Base-by-base conservation (phyloP, 1,140 invertebrate genomes). In the Pseudomyrmex pallidus region DNA sequence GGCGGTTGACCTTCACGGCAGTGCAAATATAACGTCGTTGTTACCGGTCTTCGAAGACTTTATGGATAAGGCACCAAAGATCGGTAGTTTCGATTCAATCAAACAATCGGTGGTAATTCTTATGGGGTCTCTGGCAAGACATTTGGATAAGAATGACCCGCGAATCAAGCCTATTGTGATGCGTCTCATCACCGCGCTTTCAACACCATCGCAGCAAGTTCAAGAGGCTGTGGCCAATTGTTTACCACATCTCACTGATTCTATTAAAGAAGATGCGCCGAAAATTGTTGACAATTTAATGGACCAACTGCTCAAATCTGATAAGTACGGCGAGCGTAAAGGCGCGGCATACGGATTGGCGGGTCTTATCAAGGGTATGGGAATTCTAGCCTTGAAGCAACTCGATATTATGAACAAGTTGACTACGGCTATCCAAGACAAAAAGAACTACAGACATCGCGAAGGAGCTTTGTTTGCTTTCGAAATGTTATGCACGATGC, bases 161-260 rank as follows among this genome's bases (percentile, higher is more conserved):
- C 92, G 98, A 95, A 96, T 98, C 66, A 97, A 98, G 91, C 98
- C 98, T 2, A 99, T 99, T 89, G 97, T 99, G 15, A 96, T 96
- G 85, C 96, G 98, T 90, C 94, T 99, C 48, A 96, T 99, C 56
- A 96, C 97, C 83, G 98, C 99, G 2, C 95, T 99, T 0, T 98
- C 98, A 7, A 99, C 99, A 54, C 99, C 99, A 10, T 99, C 99
- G 46, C 98, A 99, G 93, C 92, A 98, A 96, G 98, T 99, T 1
- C 99, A 99, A 96, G 98, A 99, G 95, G 98, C 99, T 1, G 99
- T 99, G 0, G 98, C 98, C 46, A 98, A 99, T 92, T 99, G 99
- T 92, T 94, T 99, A 56, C 98, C 98, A 1, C 97, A 98, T 90
- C 94, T 99, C 48, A 98, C 99, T 57, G 97, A 98, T 9, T 97